Percentiles rank a stretch among this genome's conserved stretches.
phyloP scores from a whole-genome alignment of 2,888 invertebrate species.

The Pollenia griseotomentosa region DNA sequence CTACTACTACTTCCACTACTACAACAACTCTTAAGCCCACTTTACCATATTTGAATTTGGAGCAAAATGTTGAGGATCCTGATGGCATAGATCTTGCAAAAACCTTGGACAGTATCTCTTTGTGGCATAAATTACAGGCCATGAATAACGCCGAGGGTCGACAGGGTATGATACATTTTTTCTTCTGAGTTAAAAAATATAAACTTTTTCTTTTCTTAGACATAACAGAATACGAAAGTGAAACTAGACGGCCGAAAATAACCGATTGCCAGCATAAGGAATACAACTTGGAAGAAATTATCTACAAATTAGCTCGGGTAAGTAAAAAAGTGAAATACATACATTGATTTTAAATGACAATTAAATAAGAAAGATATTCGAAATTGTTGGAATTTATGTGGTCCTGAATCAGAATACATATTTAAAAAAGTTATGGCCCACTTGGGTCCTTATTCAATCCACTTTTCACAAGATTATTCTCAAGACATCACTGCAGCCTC shows the following conservation, averaged over 20 bases:
- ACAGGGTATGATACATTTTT: constrained; percentile 30
- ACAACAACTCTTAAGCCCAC: constrained; percentile 79
- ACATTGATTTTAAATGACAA: background rate
- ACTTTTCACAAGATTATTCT: too few relatives aligned
- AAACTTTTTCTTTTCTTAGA: constrained; percentile 22
- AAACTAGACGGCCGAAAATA: constrained; percentile 86
- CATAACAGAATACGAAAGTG: constrained; percentile 85
- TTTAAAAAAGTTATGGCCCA: too few relatives aligned
- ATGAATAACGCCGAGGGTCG: constrained; percentile 78
- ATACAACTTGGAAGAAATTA: constrained; percentile 90
- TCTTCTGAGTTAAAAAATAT: background rate
- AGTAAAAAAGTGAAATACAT: background rate
- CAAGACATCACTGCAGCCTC: too few relatives aligned
- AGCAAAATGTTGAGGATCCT: constrained; percentile 72
- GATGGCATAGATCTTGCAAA: constrained; percentile 75
- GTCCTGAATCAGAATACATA: too few relatives aligned
- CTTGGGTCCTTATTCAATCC: too few relatives aligned
- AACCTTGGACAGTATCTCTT: constrained; percentile 80
- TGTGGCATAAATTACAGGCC: constrained; percentile 82
- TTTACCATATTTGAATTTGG: constrained; percentile 76
- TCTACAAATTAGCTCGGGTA: constrained; percentile 91
- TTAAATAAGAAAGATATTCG: background rate
- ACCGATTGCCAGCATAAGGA: constrained; percentile 90
- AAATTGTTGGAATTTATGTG: background rate
- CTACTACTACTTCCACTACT: constrained; percentile 78